Percentiles rank a stretch among this genome's conserved stretches.
phyloP scores from a whole-genome alignment of 1,140 invertebrate species.

The Papilio machaon region DNA sequence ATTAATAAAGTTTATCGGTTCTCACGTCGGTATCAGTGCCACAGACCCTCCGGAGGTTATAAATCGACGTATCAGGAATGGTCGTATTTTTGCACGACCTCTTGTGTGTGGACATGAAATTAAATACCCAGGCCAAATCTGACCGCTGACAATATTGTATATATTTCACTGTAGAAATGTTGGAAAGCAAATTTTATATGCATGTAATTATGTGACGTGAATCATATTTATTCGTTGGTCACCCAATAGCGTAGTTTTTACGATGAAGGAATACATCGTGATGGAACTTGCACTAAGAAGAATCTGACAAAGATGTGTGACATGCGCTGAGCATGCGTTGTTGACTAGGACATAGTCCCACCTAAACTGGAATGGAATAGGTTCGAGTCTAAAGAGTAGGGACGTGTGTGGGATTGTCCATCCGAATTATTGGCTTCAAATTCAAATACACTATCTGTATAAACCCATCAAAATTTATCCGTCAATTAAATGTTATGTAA shows the following conservation, averaged over 20 bases:
- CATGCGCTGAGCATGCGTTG: no score
- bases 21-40: not conserved
- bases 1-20: conserved; percentile 57
- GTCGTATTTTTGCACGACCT: conserved; percentile 47
- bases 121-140: not conserved
- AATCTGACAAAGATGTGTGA: no score
- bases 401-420: no score
- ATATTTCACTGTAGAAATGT: conserved; percentile 33
- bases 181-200: conserved; percentile 11
- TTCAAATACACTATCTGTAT: no score
- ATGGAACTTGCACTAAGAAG: no score
- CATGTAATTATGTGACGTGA: not conserved
- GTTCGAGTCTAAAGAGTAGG: no score
- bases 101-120: conserved; percentile 14
- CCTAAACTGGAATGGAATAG: no score
- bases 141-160: conserved; percentile 22
- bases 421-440: no score
- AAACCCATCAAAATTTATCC: no score
- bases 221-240: not conserved
- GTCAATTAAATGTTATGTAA: no score
- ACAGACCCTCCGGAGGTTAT: conserved; percentile 59
- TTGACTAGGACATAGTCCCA: no score
- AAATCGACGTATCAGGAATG: conserved; percentile 67
- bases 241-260: not conserved
- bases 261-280: no score